phyloP scores from a whole-genome alignment of 2,888 invertebrate genomes.

The Lepidonotus clava region DNA sequence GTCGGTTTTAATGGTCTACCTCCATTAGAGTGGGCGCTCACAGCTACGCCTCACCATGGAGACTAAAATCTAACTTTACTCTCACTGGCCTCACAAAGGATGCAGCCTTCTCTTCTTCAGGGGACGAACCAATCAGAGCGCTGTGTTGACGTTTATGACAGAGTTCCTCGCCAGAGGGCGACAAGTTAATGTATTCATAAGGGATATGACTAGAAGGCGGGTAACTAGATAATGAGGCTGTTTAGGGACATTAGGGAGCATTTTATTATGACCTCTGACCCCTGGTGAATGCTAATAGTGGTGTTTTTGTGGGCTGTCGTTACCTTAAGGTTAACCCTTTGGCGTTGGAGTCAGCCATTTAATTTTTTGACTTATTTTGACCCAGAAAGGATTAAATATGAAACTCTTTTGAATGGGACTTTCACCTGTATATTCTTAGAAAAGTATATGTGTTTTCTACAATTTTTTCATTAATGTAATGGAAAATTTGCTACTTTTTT shows the following conservation, averaged over 20 bases:
- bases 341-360: not conserved
- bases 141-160: slow-evolving; percentile 25
- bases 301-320: not conserved
- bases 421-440: no score
- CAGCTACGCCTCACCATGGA: no score
- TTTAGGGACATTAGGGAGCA: slow-evolving; percentile 28
- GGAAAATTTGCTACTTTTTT: no score
- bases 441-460: no score
- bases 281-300: not conserved
- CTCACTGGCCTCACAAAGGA: no score
- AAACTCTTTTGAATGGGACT: no score
- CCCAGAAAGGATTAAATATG: not conserved
- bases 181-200: slow-evolving; percentile 19
- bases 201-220: not conserved
- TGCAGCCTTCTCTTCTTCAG: not conserved
- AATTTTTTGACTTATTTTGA: no score
- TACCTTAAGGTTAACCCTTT: not conserved
- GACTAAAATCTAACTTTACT: no score
- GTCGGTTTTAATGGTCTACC: no score
- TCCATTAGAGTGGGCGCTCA: no score
- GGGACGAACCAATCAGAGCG: slow-evolving; percentile 28
- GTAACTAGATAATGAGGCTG: slow-evolving; percentile 9
- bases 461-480: no score
- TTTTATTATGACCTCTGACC: slow-evolving; percentile 27
- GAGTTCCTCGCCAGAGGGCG: slow-evolving; percentile 25